Evolutionary conservation across 1,140 invertebrate genomes (phyloP), one percentile per base, ranked within the genome.

Genomic region (Patella vulgata): DNA sequence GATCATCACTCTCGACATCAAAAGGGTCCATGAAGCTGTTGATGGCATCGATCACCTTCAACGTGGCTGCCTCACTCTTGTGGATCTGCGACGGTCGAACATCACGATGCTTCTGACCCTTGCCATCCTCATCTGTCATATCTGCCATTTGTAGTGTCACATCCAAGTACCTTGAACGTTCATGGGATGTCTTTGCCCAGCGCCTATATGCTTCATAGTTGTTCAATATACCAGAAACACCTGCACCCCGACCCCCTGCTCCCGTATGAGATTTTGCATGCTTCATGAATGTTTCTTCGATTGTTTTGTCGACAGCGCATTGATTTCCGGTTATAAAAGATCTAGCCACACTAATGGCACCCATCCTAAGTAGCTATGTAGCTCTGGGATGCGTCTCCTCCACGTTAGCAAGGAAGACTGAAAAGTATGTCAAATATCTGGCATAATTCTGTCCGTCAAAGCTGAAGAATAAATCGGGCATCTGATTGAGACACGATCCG

Each of bases 401-500:
- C 39, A 68, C 53, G 30, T 73, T 73, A 5, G 59, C 60, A 6
- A 75, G n/a, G 39, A 69, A 67, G 4, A 68, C 12, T 14, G 48
- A 52, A 43, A 71, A 73, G 31, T 33, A 73, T 48, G 59, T 71
- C 6, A 73, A 9, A 33, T 62, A 67, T 33, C 55, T 21, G 9
- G 65, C 56, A 62, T 71, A 73, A 33, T 73, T 75, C 19, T 68
- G 65, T 9, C 66, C 58, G n/a, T 44, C 71, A 63, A 66, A 73
- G 25, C 59, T 71, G 54, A 73, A 71, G 60, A 75, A 25, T 43
- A 53, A 17, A 27, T 58, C 59, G 19, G 56, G 0, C 73, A 75
- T 75, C 9, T 23, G 17, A 40, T 25, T 14, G 12, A 70, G 40
- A 39, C 46, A 62, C 1, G 48, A 21, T 33, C 36, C 63, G 51